Conservation (phyloP, 2,113 vertebrate genomes). For the Hyperopisus bebe region DNA sequence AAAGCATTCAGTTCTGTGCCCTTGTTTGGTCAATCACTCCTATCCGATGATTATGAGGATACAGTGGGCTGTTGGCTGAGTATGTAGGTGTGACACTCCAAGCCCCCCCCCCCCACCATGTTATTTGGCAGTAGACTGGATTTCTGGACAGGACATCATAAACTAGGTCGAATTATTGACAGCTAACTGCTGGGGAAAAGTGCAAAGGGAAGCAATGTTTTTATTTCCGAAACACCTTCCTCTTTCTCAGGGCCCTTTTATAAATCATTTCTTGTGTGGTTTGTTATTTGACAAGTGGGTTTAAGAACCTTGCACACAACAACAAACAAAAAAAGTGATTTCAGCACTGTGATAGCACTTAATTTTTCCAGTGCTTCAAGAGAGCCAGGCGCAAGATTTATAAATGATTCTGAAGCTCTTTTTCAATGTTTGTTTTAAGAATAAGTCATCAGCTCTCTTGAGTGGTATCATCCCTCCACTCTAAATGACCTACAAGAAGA, state of each 20-base stretch:
- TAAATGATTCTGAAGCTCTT: not conserved
- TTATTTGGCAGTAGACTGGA: not conserved
- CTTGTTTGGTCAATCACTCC: not conserved
- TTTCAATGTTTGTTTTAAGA: conserved; percentile 1
- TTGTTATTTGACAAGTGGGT: not conserved
- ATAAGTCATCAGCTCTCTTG: not conserved
- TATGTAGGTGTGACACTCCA: not conserved
- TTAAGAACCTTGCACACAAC: not conserved
- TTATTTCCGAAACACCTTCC: not conserved
- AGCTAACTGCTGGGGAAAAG: not conserved
- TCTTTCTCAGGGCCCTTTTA: not conserved
- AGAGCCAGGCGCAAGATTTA: not conserved
- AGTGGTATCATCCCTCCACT: not conserved
- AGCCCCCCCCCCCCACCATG: not conserved
- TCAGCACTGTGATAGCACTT: not conserved
- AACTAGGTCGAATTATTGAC: not conserved
- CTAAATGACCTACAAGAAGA: not conserved
- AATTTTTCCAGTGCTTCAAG: not conserved
- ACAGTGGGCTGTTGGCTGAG: not conserved
- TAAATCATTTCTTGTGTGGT: not conserved
- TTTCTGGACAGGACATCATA: not conserved
- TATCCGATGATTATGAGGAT: not conserved
- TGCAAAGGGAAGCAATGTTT: not conserved
- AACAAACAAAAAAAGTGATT: not conserved
- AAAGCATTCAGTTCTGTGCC: not conserved